Conservation (phyloP, 1,140 invertebrate species). For the Microplitis demolitor region DNA sequence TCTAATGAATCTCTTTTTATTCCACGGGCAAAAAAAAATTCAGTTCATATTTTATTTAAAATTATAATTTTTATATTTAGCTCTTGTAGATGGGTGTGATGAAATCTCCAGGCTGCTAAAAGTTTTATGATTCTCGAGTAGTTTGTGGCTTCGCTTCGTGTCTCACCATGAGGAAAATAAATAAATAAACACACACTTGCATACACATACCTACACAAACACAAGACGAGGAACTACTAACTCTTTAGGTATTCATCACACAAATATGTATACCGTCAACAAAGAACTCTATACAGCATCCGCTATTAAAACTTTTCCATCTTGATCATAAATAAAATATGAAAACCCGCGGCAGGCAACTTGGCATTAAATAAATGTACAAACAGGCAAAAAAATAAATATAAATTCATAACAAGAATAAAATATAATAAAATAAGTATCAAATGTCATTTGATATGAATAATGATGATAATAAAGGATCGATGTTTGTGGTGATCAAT, state of each 20-base stretch:
- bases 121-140: conserved; percentile 8
- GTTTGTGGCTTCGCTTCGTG: conserved; percentile 5
- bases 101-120: conserved; percentile 12
- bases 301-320: conserved; percentile 16
- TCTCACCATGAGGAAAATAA: not conserved
- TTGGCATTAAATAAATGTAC: not conserved
- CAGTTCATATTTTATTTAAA: not conserved
- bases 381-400: not conserved
- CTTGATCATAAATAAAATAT: conserved; percentile 13
- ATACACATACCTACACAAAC: not conserved
- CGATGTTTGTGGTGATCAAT: conserved; percentile 1
- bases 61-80: not conserved
- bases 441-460: not conserved
- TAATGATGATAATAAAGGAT: not conserved
- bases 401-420: not conserved
- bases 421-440: not conserved
- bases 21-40: not conserved
- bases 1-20: not conserved
- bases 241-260: not conserved
- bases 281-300: conserved; percentile 14
- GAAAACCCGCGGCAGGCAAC: not conserved
- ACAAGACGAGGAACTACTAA: not conserved
- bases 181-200: too few relatives aligned
- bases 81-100: not conserved
- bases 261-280: conserved; percentile 9